Conservation (phyloP, 1,140 invertebrate species). For the Ephestia elutella region DNA sequence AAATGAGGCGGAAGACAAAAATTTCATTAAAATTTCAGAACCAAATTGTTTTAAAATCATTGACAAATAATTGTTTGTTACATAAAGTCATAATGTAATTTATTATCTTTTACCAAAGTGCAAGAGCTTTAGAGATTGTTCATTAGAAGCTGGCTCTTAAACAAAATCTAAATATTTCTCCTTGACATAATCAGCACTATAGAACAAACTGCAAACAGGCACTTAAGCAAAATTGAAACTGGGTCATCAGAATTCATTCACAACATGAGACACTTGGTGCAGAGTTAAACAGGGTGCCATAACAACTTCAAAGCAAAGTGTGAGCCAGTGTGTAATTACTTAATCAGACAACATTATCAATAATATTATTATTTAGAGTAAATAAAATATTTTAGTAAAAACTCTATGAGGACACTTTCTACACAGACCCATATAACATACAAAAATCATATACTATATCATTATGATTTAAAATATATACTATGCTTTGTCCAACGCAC, state of each 20-base stretch:
- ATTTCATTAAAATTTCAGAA: not conserved
- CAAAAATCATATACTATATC: conserved; percentile 56
- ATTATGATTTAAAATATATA: conserved; percentile 60
- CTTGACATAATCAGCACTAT: not conserved
- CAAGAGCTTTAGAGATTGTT: too few relatives aligned
- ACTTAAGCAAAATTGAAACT: conserved; percentile 20
- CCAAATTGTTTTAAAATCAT: not conserved
- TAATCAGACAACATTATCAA: conserved; percentile 24
- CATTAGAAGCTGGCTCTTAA: too few relatives aligned
- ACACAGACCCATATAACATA: conserved; percentile 63
- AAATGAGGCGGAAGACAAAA: conserved; percentile 22
- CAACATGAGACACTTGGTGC: not conserved
- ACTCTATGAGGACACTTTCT: conserved; percentile 62
- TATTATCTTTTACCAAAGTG: not conserved
- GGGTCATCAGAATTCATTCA: not conserved
- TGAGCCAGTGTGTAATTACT: conserved; percentile 15
- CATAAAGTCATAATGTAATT: too few relatives aligned
- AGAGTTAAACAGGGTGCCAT: not conserved
- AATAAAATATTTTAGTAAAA: conserved; percentile 66
- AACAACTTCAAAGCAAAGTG: not conserved
- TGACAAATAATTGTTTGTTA: too few relatives aligned
- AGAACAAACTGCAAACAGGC: conserved; percentile 15
- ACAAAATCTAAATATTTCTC: not conserved
- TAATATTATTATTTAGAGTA: conserved; percentile 55
- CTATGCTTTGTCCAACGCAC: conserved; percentile 46